phyloP scores from a whole-genome alignment of 2,797 vertebrate species.

The Rhabdophis nuchalis region DNA sequence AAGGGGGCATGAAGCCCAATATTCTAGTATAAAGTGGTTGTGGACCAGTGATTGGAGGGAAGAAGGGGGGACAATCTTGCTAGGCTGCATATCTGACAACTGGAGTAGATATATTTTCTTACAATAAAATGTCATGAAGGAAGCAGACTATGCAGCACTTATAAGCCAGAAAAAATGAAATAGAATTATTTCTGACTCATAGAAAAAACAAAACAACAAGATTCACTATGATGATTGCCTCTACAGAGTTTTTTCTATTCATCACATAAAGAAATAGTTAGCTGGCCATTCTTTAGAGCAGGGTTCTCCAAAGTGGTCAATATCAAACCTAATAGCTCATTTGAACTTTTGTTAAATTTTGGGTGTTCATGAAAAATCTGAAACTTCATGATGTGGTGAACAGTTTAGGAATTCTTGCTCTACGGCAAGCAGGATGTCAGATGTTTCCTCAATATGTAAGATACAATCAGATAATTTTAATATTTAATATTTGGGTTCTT shows the following conservation, averaged over 20 bases:
- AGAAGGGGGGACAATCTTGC: background rate
- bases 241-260: background rate
- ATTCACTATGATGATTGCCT: background rate
- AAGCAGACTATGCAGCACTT: background rate
- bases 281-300: background rate
- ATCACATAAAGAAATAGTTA: background rate
- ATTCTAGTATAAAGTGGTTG: background rate
- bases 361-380: background rate
- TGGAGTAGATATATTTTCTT: background rate
- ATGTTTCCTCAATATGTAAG: background rate
- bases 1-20: background rate
- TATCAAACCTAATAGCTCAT: background rate
- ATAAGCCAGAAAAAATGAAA: background rate
- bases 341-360: background rate
- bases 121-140: background rate
- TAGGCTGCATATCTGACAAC: background rate
- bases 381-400: background rate
- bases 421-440: background rate
- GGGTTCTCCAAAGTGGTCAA: background rate
- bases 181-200: background rate
- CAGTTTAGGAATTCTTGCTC: background rate
- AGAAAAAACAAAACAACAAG: background rate
- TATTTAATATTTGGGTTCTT: background rate
- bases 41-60: background rate
- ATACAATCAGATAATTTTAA: background rate